Conservation (phyloP, 2,888 invertebrate species). For the Spialia ferax region DNA sequence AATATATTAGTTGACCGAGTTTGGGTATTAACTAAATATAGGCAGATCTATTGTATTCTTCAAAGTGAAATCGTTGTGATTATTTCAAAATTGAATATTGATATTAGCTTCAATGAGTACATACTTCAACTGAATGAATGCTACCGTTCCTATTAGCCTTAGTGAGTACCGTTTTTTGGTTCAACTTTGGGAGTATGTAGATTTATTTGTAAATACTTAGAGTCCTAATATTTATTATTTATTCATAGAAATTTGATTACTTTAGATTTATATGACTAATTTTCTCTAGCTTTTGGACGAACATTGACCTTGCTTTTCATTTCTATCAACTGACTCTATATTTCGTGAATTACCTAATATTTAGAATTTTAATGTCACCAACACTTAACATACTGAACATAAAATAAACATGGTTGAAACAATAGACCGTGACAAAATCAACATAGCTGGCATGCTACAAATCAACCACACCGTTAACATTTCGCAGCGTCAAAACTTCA, state of each 20-base stretch:
- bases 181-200: too few species aligned
- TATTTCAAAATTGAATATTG: background rate
- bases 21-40: slow-evolving; percentile 20
- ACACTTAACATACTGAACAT: background rate
- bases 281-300: too few species aligned
- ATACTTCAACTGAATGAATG: too few species aligned
- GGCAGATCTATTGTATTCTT: background rate
- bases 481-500: slow-evolving; percentile 23
- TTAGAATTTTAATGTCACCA: background rate
- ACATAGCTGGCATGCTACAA: slow-evolving; percentile 23
- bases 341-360: too few species aligned
- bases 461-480: slow-evolving; percentile 17
- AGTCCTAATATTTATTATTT: too few species aligned
- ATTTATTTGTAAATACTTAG: too few species aligned
- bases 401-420: slow-evolving; percentile 1
- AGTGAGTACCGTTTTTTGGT: too few species aligned
- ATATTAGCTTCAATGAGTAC: background rate
- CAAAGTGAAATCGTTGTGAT: background rate
- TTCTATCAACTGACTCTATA: background rate
- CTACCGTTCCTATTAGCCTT: too few species aligned
- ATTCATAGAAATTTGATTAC: too few species aligned
- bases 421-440: slow-evolving; percentile 19
- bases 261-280: too few species aligned
- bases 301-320: too few species aligned
- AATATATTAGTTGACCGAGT: slow-evolving; percentile 31